phyloP scores from a whole-genome alignment of 2,113 vertebrate genomes.

The Neolamprologus falcicula region DNA sequence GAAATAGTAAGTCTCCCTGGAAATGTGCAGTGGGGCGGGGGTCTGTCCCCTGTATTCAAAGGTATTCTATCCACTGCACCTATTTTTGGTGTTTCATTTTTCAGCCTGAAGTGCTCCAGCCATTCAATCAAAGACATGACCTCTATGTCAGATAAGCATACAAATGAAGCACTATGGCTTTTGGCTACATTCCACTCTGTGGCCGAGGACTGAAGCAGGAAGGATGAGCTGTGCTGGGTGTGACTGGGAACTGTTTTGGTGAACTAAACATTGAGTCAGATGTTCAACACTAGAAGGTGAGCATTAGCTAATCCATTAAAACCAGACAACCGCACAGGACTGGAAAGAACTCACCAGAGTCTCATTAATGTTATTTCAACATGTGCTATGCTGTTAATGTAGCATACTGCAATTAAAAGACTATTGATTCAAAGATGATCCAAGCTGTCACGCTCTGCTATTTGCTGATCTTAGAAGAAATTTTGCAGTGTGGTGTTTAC shows the following conservation, averaged over 20 bases:
- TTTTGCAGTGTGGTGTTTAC: constrained; percentile 2
- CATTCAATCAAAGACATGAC: constrained; percentile 35
- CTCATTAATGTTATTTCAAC: not conserved
- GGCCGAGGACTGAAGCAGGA: not conserved
- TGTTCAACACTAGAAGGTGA: not conserved
- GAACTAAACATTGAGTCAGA: not conserved
- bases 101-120: not conserved
- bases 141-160: constrained; percentile 20
- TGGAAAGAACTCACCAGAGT: not conserved
- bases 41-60: not conserved
- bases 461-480: not conserved
- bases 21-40: constrained; percentile 33
- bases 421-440: not conserved
- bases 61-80: constrained; percentile 9
- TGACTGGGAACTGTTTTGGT: not conserved
- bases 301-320: not conserved
- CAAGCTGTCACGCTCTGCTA: not conserved
- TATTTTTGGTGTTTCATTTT: constrained; percentile 13
- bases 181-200: not conserved
- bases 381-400: not conserved
- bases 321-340: not conserved
- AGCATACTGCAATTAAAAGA: not conserved
- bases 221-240: not conserved
- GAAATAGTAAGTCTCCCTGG: constrained; percentile 12
- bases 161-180: constrained; percentile 22